phyloP scores from a whole-genome alignment of 2,797 vertebrate genomes.

The Numenius phaeopus region DNA sequence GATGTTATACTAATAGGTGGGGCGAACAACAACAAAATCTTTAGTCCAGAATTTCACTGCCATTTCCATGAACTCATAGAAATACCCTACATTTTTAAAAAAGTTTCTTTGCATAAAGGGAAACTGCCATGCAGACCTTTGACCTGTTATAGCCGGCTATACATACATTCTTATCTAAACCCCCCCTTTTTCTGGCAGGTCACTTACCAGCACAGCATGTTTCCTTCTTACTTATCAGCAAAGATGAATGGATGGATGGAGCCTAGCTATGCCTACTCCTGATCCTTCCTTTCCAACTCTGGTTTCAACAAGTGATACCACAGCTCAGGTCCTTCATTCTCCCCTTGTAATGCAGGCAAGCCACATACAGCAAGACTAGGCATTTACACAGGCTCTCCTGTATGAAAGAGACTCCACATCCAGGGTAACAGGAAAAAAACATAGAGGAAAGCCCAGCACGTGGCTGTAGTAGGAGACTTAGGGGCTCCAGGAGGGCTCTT shows the following conservation, averaged over 20 bases:
- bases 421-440: neutral
- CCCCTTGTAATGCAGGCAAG: neutral
- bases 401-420: neutral
- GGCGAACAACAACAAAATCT: neutral
- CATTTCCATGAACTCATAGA: neutral
- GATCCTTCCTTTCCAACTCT: neutral
- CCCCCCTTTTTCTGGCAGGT: neutral
- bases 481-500: neutral
- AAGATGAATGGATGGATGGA: neutral
- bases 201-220: neutral
- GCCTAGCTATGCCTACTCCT: neutral
- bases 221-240: neutral
- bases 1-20: neutral
- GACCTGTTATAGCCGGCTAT: neutral
- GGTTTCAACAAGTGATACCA: neutral
- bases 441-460: neutral
- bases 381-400: neutral
- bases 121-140: neutral
- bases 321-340: accelerated
- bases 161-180: neutral
- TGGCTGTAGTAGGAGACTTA: neutral
- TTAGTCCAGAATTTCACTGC: neutral
- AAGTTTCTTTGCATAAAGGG: neutral
- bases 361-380: neutral
- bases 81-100: neutral